Conservation (phyloP, 2,888 invertebrate species). For the Thelaira solivaga region DNA sequence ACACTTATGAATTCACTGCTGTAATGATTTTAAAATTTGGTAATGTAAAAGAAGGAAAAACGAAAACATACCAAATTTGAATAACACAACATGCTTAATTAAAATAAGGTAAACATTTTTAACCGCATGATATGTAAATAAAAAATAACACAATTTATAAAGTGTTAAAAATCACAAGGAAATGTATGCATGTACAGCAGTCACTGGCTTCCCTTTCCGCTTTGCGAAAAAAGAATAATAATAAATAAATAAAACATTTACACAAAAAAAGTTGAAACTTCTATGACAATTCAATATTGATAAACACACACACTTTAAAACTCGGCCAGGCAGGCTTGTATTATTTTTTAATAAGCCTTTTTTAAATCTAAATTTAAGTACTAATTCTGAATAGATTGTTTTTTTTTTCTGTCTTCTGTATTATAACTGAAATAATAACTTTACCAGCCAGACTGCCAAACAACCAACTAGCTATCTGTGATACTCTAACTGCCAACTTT, state of each 20-base stretch:
- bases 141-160: conserved; percentile 14
- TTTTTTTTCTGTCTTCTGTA: not conserved
- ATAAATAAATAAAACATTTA: not conserved
- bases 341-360: conserved; percentile 28
- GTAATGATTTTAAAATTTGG: conserved; percentile 1
- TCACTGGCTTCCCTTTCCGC: conserved; percentile 47
- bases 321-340: not conserved
- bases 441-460: conserved; percentile 22
- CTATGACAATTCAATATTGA: conserved; percentile 31
- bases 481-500: conserved; percentile 26
- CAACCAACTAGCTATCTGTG: not conserved
- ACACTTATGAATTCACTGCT: not conserved
- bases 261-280: conserved; percentile 24
- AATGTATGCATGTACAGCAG: not conserved
- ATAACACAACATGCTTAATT: conserved; percentile 56
- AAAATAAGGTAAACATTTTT: conserved; percentile 54
- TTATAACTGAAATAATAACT: conserved; percentile 24
- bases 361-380: conserved; percentile 27
- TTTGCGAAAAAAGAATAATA: conserved; percentile 11
- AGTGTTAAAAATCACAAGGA: conserved; percentile 16
- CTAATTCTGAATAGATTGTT: not conserved
- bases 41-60: not conserved
- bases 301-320: conserved; percentile 5
- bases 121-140: conserved; percentile 19
- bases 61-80: conserved; percentile 37